These are phyloP conservation scores for Hirundichthys speculiger DNA, from an alignment of 2,113 vertebrate genomes.

Conservation along the genomic window DNA sequence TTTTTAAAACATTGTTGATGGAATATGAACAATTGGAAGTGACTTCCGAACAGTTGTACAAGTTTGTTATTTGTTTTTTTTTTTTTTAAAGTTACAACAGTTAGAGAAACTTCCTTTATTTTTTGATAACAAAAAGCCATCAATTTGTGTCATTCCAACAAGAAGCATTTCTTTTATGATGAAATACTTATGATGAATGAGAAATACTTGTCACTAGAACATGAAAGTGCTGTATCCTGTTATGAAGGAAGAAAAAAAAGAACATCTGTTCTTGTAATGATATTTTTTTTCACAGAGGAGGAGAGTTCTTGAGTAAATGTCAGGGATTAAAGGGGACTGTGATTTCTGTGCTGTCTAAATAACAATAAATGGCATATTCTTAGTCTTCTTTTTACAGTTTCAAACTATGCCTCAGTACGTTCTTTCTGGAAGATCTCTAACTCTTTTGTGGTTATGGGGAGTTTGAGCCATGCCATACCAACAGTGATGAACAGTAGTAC, in stretches of 20 bases:
- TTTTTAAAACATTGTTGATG: too few species aligned
- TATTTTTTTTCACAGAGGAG: conserved; percentile 7
- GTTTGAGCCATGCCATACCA: conserved; percentile 6
- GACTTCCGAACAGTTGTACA: not conserved
- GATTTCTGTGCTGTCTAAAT: not conserved
- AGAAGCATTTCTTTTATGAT: conserved; percentile 24
- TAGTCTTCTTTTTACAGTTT: not conserved
- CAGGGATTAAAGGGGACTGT: conserved; percentile 31
- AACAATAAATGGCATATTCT: conserved; percentile 17
- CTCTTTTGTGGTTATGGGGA: conserved; percentile 5
- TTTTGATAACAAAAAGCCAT: not conserved
- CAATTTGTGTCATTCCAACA: conserved; percentile 20
- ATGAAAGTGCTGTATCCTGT: conserved; percentile 25
- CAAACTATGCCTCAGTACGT: conserved; percentile 3
- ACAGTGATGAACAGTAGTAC: conserved; percentile 2
- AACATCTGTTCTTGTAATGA: conserved; percentile 13
- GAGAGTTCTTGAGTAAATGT: conserved; percentile 14
- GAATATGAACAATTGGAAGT: too few species aligned
- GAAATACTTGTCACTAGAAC: conserved; percentile 35
- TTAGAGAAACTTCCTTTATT: not conserved
- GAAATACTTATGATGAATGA: conserved; percentile 33
- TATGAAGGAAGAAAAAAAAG: not conserved
- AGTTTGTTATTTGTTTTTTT: too few species aligned
- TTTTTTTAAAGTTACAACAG: not conserved
- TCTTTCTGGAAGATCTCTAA: too few species aligned